Percentiles rank a stretch among this genome's conserved stretches.
Evolutionary conservation across 2,113 vertebrate genomes (phyloP).

Genomic region (Rhea americana): DNA sequence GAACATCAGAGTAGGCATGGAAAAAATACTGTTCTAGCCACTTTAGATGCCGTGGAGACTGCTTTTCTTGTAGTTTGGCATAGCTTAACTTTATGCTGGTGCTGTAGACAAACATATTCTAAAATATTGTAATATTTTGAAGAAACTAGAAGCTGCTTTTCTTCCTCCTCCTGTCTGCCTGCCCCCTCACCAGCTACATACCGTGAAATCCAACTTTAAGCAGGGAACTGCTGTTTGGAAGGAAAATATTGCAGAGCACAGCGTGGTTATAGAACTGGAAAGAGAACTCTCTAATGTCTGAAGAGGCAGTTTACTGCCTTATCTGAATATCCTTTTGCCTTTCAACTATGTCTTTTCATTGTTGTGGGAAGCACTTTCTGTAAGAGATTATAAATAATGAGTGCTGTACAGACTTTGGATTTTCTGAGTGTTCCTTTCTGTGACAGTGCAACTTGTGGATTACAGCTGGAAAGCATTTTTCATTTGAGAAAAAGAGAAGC

Average conservation of each 20-base stretch:
- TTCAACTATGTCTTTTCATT: neutral
- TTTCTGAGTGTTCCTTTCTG: neutral
- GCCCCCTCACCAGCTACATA: neutral
- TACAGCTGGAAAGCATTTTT: neutral
- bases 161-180: neutral
- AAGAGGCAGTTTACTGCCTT: neutral
- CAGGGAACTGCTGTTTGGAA: neutral
- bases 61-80: conserved; percentile 11
- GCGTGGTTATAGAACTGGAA: neutral
- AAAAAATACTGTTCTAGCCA: neutral
- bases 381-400: neutral
- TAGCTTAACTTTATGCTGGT: neutral
- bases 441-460: neutral
- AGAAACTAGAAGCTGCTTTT: neutral
- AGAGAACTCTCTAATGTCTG: neutral
- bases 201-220: neutral
- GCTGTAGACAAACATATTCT: neutral
- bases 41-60: neutral
- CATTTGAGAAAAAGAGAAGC: neutral
- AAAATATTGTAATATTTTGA: neutral
- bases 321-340: neutral
- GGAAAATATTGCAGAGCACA: neutral
- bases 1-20: neutral
- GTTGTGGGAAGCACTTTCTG: rapidly evolving
- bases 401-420: neutral